phyloP scores from a whole-genome alignment of 2,888 invertebrate genomes.

The Callyntrura guangdongensis region DNA sequence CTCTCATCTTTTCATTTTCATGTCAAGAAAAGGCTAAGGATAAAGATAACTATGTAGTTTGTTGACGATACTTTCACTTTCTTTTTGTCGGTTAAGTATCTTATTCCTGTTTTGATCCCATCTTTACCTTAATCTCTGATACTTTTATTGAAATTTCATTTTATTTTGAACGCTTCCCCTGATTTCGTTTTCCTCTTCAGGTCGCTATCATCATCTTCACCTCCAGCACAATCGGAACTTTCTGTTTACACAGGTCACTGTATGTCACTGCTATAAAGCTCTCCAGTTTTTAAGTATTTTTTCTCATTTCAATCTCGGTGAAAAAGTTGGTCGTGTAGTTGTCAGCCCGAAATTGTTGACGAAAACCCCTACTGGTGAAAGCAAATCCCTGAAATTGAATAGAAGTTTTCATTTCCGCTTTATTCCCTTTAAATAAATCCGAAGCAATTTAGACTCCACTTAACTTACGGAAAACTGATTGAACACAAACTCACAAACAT shows the following conservation, averaged over 20 bases:
- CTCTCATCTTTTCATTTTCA: background rate
- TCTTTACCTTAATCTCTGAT: conserved; percentile 38
- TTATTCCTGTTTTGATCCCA: conserved; percentile 11
- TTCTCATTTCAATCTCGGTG: background rate
- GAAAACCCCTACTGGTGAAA: background rate
- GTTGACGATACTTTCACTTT: background rate
- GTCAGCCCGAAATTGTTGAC: background rate
- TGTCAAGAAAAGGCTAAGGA: background rate
- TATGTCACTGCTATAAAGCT: background rate
- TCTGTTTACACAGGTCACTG: no score
- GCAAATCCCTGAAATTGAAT: conserved; percentile 13
- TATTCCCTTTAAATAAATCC: background rate
- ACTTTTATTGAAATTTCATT: conserved; percentile 2
- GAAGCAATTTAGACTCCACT: background rate
- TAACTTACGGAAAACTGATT: background rate
- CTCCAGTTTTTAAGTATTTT: background rate
- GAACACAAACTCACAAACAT: no score
- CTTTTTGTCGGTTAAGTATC: background rate
- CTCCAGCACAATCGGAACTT: background rate
- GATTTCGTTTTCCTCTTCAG: background rate
- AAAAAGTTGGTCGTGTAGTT: background rate
- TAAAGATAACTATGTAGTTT: background rate
- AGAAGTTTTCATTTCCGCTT: conserved; percentile 29
- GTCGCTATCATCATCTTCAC: background rate
- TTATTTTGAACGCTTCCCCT: background rate